Percentiles rank a stretch among this genome's conserved stretches.
Evolutionary conservation across 2,888 invertebrate genomes (phyloP).

Genomic region (Noctua fimbriata): DNA sequence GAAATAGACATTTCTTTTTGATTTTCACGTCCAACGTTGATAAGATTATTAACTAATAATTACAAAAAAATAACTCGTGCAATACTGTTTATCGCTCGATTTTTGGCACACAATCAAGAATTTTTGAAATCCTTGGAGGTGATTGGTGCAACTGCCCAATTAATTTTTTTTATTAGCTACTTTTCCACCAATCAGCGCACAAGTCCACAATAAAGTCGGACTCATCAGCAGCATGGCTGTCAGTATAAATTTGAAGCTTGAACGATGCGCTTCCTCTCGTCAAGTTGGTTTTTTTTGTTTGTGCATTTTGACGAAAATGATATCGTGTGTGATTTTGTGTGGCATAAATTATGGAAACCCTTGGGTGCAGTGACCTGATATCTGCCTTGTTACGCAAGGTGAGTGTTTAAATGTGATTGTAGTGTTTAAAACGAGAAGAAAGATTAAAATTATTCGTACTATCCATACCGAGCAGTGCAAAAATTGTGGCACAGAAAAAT

Average conservation of each 20-base stretch:
- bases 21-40: slow-evolving; percentile 3
- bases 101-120: slow-evolving; percentile 82
- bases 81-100: slow-evolving; percentile 65
- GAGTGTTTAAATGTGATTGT: slow-evolving; percentile 67
- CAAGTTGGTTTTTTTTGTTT: slow-evolving; percentile 91
- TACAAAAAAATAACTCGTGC: slow-evolving; percentile 33
- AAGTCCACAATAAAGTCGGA: slow-evolving; percentile 95
- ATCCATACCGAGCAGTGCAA: slow-evolving; percentile 61
- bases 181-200: slow-evolving; percentile 91
- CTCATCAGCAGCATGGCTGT: slow-evolving; percentile 97
- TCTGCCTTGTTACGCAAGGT: slow-evolving; percentile 81
- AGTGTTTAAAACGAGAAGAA: slow-evolving; percentile 28
- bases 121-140: slow-evolving; percentile 76
- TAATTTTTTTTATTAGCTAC: slow-evolving; percentile 77
- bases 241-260: slow-evolving; percentile 99
- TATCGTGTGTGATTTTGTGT: slow-evolving; percentile 89
- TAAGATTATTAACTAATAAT: slow-evolving; percentile 35
- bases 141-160: slow-evolving; percentile 80
- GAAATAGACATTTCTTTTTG: slow-evolving; percentile 6
- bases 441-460: slow-evolving; percentile 50
- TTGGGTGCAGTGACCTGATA: slow-evolving; percentile 89
- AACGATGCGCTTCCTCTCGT: slow-evolving; percentile 96
- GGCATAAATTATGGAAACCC: slow-evolving; percentile 89
- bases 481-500: slow-evolving; percentile 79
- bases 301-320: slow-evolving; percentile 89